Conservation (phyloP, 2,888 invertebrate species). For the Brenthis ino region DNA sequence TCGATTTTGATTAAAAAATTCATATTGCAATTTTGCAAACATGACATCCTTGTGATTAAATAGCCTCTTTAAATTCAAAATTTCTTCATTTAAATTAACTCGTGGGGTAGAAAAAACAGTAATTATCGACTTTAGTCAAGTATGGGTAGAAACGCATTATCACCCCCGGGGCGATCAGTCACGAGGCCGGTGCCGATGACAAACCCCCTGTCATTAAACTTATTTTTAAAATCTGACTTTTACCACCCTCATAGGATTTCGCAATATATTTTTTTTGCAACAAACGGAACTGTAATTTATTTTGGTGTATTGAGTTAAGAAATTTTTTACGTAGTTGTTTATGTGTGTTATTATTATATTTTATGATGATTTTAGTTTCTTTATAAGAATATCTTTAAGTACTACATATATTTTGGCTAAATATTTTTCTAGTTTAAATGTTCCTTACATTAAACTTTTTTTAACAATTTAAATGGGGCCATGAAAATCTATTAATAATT, state of each 20-base stretch:
- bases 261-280: background rate
- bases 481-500: too few relatives aligned
- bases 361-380: too few relatives aligned
- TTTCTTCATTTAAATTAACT: background rate
- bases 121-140: conserved; percentile 19
- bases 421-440: too few relatives aligned
- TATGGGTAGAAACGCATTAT: conserved; percentile 12
- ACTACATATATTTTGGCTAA: too few relatives aligned
- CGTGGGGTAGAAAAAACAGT: background rate
- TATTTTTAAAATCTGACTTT: conserved; percentile 6
- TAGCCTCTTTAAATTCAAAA: background rate
- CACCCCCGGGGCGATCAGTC: conserved; percentile 21
- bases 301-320: background rate
- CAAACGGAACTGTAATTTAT: background rate
- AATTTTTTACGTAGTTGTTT: background rate
- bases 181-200: conserved; percentile 30
- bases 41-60: too few relatives aligned
- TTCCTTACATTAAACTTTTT: too few relatives aligned
- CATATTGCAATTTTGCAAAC: too few relatives aligned
- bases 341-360: background rate
- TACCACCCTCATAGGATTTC: background rate
- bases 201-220: conserved; percentile 27
- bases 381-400: too few relatives aligned
- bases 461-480: too few relatives aligned
- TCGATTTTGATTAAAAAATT: too few relatives aligned